Evolutionary conservation across 2,797 vertebrate genomes (phyloP), one percentile per base, ranked within the genome.

Genomic region (Melanotaenia boesemani): DNA sequence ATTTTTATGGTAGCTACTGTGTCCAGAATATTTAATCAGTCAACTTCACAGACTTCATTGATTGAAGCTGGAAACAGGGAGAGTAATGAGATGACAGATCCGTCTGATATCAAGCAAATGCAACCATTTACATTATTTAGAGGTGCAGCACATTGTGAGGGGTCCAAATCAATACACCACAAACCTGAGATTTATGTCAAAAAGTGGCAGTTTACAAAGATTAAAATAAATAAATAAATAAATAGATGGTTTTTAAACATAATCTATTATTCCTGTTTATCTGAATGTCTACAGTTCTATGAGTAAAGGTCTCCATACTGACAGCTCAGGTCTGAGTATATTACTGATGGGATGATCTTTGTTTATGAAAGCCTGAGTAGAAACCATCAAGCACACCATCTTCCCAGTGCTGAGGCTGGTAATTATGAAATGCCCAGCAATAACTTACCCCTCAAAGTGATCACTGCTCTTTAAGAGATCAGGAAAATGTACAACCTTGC

Each of bases 391-490:
- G 78, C 67, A 66, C 63, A 71, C n/a, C 41, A 60, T 18, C 15
- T 44, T 44, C 56, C 63, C 60, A 69, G 67, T 28, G 26, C 77
- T 70, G 74, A 67, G 68, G 32, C 63, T 37, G 26, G 50, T 76
- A 68, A 70, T 68, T 78, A 52, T 72, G 34, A 82, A 84, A 79
- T 77, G 36, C 12, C 52, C 69, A 34, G 24, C 10, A 41, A 83
- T 72, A 65, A 86, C 26, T 56, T 34, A 2, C 39, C 69, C 59
- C 74, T 86, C 71, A 79, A 77, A 82, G 76, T 77, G 70, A 76
- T 68, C 79, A 48, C 64, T 61, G 61, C 74, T 80, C 74, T 82
- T 48, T 83, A 77, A 83, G 73, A 76, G 66, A 73, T 79, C 67
- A 39, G 56, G 50, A 67, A 86, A 63, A 81, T 80, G 48, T 78